Evolutionary conservation across 1,140 invertebrate genomes (phyloP).

Genomic region (Leptinotarsa defecta): DNA sequence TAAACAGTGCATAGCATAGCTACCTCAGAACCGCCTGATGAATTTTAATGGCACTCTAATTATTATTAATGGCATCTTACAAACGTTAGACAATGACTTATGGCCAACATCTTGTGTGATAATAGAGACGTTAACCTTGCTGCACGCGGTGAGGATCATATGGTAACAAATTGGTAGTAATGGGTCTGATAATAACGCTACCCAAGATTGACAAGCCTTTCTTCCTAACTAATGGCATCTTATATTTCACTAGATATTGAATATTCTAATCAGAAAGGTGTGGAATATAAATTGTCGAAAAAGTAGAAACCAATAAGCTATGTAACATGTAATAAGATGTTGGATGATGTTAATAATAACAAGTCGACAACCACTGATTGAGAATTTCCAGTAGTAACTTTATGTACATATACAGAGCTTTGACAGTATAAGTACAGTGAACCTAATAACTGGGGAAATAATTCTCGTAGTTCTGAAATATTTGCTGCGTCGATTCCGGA

Average conservation of each 20-base stretch:
- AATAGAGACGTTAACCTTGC: constrained; percentile 20
- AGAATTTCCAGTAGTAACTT: no score
- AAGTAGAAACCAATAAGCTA: no score
- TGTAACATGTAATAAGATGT: no score
- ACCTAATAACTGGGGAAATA: no score
- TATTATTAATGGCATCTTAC: constrained; percentile 1
- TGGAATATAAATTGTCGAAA: background rate
- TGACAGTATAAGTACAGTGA: no score
- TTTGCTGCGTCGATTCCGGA: no score
- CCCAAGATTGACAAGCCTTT: constrained; percentile 20
- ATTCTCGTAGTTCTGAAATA: no score
- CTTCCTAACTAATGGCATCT: background rate
- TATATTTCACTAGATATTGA: constrained; percentile 3
- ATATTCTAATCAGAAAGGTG: constrained; percentile 1
- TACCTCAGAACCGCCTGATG: background rate
- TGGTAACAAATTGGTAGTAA: constrained; percentile 19
- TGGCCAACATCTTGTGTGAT: constrained; percentile 7
- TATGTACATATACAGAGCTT: no score
- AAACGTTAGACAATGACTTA: constrained; percentile 18
- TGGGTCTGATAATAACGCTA: constrained; percentile 22
- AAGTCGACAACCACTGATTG: no score
- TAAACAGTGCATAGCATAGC: background rate
- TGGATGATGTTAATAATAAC: no score
- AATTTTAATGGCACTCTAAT: background rate
- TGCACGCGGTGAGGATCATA: background rate